These are phyloP conservation scores for Pristionchus maxplancki DNA, from an alignment of 2,888 invertebrate species.

Conservation along the genomic window DNA sequence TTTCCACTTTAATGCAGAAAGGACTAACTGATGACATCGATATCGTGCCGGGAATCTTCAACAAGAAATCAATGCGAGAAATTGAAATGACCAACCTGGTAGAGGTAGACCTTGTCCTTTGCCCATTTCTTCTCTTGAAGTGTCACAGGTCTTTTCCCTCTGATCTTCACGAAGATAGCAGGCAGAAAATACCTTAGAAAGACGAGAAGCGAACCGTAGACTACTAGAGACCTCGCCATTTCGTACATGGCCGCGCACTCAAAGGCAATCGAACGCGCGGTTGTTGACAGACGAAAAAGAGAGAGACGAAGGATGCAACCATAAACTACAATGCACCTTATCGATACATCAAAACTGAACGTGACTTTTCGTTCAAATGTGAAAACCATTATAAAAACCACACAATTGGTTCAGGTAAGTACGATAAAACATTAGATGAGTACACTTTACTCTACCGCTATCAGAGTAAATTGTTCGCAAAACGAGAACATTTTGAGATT, in stretches of 20 bases:
- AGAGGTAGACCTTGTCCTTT: neutral
- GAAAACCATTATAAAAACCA: too few species aligned
- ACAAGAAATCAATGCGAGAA: neutral
- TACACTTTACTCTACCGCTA: neutral
- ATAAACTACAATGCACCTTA: neutral
- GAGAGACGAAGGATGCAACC: neutral
- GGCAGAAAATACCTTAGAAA: neutral
- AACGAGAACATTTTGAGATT: too few species aligned
- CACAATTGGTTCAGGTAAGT: too few species aligned
- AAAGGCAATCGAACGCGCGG: neutral
- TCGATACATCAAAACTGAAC: neutral
- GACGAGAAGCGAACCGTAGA: neutral
- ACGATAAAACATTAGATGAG: neutral
- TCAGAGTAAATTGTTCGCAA: neutral
- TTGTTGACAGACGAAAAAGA: neutral
- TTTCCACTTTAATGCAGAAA: slow-evolving; percentile 51
- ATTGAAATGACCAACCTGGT: neutral
- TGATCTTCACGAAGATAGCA: neutral
- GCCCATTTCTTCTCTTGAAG: neutral
- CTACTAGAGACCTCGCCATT: neutral
- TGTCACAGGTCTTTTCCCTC: neutral
- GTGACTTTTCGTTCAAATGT: too few species aligned
- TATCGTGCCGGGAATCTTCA: neutral
- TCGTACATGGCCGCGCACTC: neutral
- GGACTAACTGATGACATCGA: slow-evolving; percentile 17